Evolutionary conservation across 2,113 vertebrate genomes (phyloP).

Genomic region (mouse (Mus musculus)): DNA sequence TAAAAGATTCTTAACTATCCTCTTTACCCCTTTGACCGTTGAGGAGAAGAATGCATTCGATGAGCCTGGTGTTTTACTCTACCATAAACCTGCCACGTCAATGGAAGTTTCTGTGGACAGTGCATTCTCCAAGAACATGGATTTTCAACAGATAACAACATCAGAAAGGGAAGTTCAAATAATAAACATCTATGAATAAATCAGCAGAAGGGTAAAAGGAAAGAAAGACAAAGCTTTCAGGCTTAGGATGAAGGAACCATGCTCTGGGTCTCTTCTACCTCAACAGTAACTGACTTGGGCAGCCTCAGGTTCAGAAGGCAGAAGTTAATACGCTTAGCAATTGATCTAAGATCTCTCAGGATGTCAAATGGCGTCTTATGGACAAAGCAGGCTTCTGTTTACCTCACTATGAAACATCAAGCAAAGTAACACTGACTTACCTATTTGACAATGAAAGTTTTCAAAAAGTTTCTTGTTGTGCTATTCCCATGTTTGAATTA

Average conservation of each 20-base stretch:
- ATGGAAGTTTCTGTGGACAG: not conserved
- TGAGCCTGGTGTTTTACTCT: not conserved
- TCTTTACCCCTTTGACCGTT: not conserved
- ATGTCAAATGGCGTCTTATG: not conserved
- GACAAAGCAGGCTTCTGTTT: not conserved
- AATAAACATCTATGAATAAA: not conserved
- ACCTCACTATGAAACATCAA: not conserved
- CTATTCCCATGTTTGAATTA: not conserved
- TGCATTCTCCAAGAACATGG: not conserved
- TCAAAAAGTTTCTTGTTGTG: not conserved
- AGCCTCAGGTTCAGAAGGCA: not conserved
- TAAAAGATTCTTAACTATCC: not conserved
- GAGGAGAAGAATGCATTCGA: constrained; percentile 6
- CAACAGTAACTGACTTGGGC: not conserved
- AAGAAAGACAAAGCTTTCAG: not conserved
- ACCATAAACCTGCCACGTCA: not conserved
- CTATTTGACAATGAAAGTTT: not conserved
- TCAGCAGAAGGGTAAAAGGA: not conserved
- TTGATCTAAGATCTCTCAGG: not conserved
- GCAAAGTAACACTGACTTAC: not conserved
- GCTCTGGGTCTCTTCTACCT: not conserved
- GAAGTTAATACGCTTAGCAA: not conserved
- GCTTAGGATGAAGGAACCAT: not conserved
- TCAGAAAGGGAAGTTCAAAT: not conserved
- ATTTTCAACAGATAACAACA: not conserved